Evolutionary conservation across 2,888 invertebrate genomes (phyloP).

Genomic region (Dasypolia templi): DNA sequence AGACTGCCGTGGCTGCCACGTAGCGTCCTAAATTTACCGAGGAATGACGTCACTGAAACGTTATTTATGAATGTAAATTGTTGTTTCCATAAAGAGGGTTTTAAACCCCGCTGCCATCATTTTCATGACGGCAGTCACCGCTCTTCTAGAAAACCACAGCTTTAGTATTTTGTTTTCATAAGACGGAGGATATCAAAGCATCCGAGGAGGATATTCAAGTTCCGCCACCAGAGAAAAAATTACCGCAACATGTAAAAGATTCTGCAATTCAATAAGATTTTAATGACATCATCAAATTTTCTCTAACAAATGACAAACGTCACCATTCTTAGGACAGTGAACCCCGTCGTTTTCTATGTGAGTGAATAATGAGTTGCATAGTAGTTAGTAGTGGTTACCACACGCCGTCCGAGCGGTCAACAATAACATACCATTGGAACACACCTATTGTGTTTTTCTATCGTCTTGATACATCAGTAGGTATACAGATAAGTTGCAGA

Average conservation of each 20-base stretch:
- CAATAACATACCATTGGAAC: conserved; percentile 79
- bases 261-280: background rate
- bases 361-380: conserved; percentile 48
- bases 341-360: conserved; percentile 11
- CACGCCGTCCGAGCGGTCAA: conserved; percentile 71
- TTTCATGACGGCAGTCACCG: too few species aligned
- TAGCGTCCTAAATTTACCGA: too few species aligned
- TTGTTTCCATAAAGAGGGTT: too few species aligned
- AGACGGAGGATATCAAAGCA: too few species aligned
- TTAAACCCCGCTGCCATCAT: too few species aligned
- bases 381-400: conserved; percentile 29
- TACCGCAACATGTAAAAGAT: background rate
- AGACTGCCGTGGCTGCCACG: too few species aligned
- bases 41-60: too few species aligned
- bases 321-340: conserved; percentile 35
- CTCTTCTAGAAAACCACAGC: too few species aligned
- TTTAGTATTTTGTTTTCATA: too few species aligned
- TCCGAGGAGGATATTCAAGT: too few species aligned
- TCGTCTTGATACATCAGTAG: conserved; percentile 11
- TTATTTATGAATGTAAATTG: too few species aligned
- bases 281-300: conserved; percentile 7
- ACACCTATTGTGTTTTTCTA: conserved; percentile 78
- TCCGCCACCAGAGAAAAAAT: too few species aligned
- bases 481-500: conserved; percentile 27
- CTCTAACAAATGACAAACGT: conserved; percentile 36